phyloP scores from a whole-genome alignment of 2,113 vertebrate species.

The Procavia capensis region DNA sequence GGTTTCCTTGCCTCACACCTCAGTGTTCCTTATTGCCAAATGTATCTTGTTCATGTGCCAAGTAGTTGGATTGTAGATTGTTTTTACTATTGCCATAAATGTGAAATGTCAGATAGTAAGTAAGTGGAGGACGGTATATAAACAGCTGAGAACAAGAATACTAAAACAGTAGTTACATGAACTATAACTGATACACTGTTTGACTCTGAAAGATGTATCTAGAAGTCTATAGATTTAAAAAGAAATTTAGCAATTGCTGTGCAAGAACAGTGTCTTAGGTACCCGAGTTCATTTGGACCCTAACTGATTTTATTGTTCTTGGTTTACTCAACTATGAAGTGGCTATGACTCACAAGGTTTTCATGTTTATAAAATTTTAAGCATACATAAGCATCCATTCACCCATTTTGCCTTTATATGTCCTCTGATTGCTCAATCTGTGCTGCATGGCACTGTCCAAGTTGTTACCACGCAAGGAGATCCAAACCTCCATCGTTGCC shows the following conservation, averaged over 20 bases:
- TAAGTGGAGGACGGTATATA: background rate
- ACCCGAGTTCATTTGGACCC: background rate
- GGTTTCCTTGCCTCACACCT: too few species aligned
- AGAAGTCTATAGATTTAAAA: background rate
- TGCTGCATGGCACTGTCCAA: background rate
- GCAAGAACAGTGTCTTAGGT: background rate
- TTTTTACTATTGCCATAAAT: too few species aligned
- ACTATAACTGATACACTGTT: background rate
- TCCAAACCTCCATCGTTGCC: background rate
- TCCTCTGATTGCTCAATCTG: background rate
- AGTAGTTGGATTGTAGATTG: too few species aligned
- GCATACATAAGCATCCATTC: background rate
- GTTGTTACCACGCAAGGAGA: background rate
- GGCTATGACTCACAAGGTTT: background rate
- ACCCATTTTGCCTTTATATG: background rate
- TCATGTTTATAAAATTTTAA: background rate
- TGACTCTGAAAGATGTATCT: background rate
- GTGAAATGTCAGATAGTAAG: too few species aligned
- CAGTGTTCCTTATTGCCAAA: too few species aligned
- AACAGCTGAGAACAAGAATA: background rate
- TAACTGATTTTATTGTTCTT: background rate
- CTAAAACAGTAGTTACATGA: background rate
- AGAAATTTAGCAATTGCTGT: background rate
- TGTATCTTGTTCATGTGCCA: too few species aligned
- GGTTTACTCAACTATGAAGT: background rate